Evolutionary conservation across 1,140 invertebrate genomes (phyloP).

Genomic region (Onthophagus taurus): DNA sequence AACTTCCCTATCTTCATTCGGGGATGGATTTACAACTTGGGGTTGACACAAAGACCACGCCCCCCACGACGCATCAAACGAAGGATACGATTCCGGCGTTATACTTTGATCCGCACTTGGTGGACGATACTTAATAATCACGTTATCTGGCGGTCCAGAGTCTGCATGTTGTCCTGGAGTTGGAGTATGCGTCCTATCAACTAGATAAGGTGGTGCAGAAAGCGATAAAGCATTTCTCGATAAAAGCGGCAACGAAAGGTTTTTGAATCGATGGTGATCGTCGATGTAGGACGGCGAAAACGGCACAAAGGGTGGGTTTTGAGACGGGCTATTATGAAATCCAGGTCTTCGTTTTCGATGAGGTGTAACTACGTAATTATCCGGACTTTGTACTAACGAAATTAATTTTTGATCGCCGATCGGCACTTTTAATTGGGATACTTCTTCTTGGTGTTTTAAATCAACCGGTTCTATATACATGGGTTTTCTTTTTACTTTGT

Average conservation of each 20-base stretch:
- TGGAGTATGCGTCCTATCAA: slow-evolving; percentile 47
- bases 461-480: slow-evolving; percentile 52
- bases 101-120: slow-evolving; percentile 54
- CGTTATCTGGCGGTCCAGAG: slow-evolving; percentile 42
- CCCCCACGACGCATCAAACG: slow-evolving; percentile 48
- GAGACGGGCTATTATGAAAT: slow-evolving; percentile 73
- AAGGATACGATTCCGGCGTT: slow-evolving; percentile 35
- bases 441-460: slow-evolving; percentile 48
- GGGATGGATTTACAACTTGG: slow-evolving; percentile 44
- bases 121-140: slow-evolving; percentile 55
- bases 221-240: slow-evolving; percentile 54
- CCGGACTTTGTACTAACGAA: slow-evolving; percentile 54
- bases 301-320: slow-evolving; percentile 75
- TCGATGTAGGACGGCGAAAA: slow-evolving; percentile 62
- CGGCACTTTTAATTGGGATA: slow-evolving; percentile 47
- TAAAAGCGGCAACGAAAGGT: slow-evolving; percentile 37
- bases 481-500: slow-evolving; percentile 53
- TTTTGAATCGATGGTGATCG: slow-evolving; percentile 42
- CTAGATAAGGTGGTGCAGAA: slow-evolving; percentile 59
- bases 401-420: slow-evolving; percentile 48
- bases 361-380: slow-evolving; percentile 73
- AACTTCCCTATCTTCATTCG: slow-evolving; percentile 36
- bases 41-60: slow-evolving; percentile 58
- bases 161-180: slow-evolving; percentile 39
- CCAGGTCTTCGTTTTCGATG: slow-evolving; percentile 73